Evolutionary conservation across 2,113 vertebrate species (phyloP), one percentile per base, ranked within the genome.

Genomic region (Chlamydotis undulata): DNA sequence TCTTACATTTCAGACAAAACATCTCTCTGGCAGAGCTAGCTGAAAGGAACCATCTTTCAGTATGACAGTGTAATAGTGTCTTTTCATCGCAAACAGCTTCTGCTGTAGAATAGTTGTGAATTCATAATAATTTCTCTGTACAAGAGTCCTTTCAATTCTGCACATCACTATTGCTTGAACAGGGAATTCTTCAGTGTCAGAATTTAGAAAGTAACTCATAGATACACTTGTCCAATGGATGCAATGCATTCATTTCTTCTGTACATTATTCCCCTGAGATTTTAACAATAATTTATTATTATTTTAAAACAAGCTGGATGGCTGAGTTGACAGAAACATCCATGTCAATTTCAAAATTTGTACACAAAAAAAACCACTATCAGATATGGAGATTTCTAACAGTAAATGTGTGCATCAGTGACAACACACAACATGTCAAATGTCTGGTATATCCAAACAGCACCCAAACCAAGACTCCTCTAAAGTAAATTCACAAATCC

Each of bases 11-110:
- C 90, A 94, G 81, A 64, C 82, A 94, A 87, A 91, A 60, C 64
- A 39, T 69, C 75, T 52, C 11, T 16, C 81, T 95, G 89, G 91
- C 57, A 77, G 26, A 94, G 78, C 61, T 76, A 49, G 23, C 43
- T 89, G 91, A 93, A 84, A 93, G 91, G 37, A 94, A n/a, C 83
- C 84, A 96, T 92, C 85, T 73, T 76, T 97, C 90, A 96, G 83
- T 35, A n/a, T 81, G 89, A 92, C 95, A 97, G 57, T 89, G 59
- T 90, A 96, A 93, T 87, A 73, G 39, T 76, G 45, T 90, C 78
- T 92, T 94, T 96, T 94, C 77, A 85, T 95, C 60, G 89, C 37
- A 92, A 94, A 96, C 90, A 77, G 64, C 53, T 87, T 50, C 78
- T 93, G 59, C 68, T 92, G 33, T 7, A 83, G 57, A 85, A 81